Percentiles rank a stretch among this genome's conserved stretches.
Conservation (phyloP, 1,140 invertebrate species). For the Homarus americanus region DNA sequence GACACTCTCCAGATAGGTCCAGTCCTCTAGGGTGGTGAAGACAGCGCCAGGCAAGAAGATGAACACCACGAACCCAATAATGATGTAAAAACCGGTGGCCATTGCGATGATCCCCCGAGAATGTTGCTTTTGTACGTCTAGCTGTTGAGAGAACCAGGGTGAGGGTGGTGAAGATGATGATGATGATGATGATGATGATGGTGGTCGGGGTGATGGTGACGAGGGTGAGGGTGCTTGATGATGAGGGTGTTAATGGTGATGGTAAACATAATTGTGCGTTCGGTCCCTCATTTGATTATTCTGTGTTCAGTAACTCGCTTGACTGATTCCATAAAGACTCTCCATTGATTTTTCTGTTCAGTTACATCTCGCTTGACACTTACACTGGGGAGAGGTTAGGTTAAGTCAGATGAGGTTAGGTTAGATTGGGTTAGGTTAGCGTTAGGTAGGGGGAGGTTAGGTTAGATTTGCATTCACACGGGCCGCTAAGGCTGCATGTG, state of each 20-base stretch:
- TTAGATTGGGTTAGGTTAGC: no score
- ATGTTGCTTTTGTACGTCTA: slow-evolving; percentile 75
- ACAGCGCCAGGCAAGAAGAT: slow-evolving; percentile 94
- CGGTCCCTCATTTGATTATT: no score
- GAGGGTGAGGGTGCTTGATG: background rate
- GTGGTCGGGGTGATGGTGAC: background rate
- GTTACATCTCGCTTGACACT: no score
- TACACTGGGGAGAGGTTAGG: no score
- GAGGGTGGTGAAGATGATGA: background rate
- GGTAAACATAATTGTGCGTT: background rate
- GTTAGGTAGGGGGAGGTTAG: no score
- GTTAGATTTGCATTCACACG: no score
- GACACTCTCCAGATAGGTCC: slow-evolving; percentile 92
- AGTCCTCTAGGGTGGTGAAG: slow-evolving; percentile 91
- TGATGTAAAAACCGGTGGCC: slow-evolving; percentile 88
- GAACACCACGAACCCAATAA: slow-evolving; percentile 92
- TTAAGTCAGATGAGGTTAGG: no score
- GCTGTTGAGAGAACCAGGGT: slow-evolving; percentile 84
- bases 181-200: background rate
- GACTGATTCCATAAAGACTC: no score
- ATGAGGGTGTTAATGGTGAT: background rate
- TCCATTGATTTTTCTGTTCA: no score
- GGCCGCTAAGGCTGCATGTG: no score
- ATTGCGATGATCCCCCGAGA: slow-evolving; percentile 83
- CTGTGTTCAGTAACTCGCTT: no score